Evolutionary conservation across 2,888 invertebrate genomes (phyloP), one percentile per base, ranked within the genome.

Genomic region (Lasioglossum calceatum): DNA sequence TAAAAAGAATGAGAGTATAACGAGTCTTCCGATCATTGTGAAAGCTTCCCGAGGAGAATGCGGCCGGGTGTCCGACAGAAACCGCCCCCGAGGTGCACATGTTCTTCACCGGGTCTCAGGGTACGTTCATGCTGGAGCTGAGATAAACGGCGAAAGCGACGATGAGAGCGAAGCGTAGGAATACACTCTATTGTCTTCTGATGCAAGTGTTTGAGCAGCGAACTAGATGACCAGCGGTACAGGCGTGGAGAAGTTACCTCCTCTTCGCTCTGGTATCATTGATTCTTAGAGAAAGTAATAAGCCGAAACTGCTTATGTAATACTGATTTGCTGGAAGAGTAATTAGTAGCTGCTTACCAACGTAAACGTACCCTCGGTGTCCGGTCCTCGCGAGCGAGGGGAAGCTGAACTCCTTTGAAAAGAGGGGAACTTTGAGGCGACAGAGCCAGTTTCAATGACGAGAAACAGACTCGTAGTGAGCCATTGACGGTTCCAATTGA

Each of bases 31-130:
- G 4, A 58, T 58, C 58, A 4, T 58, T 4, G 58, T 10, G n/a
- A 23, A 58, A n/a, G 64, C 16, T 4, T 39, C 4, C n/a, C 16
- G 71, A 75, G n/a, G 8, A 67, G n/a, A 44, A 79, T 84, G 75
- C 74, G n/a, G 36, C 67, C 54, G 47, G 39, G 10, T 14, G 44
- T 16, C 36, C 67, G 71, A 36, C 61, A 36, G 75, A 86, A 58
- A 72, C 86, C 86, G 82, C 47, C 61, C 74, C 71, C 61, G 61
- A 61, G 74, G 72, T 44, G 72, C 79, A 54, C 27, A 75, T 64
- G 79, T 79, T 82, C 82, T 70, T 58, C 58, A n/a, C 12, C n/a
- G 58, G n/a, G n/a, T 4, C 12, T 58, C n/a, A 58, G 12, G 58
- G 58, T 58, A n/a, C n/a, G 58, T 58, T 58, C 58, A 12, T 4